Evolutionary conservation across 2,888 invertebrate species (phyloP).

Genomic region (Dexiosoma caninum): DNA sequence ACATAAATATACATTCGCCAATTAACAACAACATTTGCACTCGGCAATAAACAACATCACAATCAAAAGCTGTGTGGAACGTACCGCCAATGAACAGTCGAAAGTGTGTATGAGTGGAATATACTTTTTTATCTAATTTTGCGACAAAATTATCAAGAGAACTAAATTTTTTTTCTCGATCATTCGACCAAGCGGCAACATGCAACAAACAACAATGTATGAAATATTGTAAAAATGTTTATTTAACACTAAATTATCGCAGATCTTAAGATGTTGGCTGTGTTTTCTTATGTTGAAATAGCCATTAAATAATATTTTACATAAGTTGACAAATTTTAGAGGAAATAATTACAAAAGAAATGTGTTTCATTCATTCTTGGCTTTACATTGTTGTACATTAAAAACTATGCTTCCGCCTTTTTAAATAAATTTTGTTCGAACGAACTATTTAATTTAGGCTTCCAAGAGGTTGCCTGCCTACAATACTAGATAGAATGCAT

Average conservation of each 20-base stretch:
- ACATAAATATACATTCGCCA: conserved; percentile 54
- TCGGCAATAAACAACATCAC: not conserved
- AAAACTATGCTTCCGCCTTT: not conserved
- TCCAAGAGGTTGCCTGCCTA: too few species aligned
- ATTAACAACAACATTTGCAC: conserved; percentile 49
- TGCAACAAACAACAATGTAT: conserved; percentile 4
- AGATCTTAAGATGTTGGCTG: conserved; percentile 1
- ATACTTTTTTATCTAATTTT: not conserved
- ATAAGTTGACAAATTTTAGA: not conserved
- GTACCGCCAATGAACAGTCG: not conserved
- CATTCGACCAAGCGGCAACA: not conserved
- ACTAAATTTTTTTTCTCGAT: conserved; percentile 16
- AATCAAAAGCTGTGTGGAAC: not conserved
- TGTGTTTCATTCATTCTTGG: not conserved
- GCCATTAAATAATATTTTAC: not conserved
- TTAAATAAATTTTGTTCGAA: not conserved
- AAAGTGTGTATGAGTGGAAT: not conserved
- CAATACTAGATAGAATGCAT: too few species aligned
- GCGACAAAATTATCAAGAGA: conserved; percentile 10
- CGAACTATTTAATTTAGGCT: too few species aligned
- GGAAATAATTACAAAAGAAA: not conserved
- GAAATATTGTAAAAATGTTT: conserved; percentile 9
- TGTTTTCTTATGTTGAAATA: not conserved
- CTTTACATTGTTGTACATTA: not conserved
- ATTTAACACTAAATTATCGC: conserved; percentile 22